Base-by-base conservation (phyloP, 23 tunicate genomes). In the Styela clava region DNA sequence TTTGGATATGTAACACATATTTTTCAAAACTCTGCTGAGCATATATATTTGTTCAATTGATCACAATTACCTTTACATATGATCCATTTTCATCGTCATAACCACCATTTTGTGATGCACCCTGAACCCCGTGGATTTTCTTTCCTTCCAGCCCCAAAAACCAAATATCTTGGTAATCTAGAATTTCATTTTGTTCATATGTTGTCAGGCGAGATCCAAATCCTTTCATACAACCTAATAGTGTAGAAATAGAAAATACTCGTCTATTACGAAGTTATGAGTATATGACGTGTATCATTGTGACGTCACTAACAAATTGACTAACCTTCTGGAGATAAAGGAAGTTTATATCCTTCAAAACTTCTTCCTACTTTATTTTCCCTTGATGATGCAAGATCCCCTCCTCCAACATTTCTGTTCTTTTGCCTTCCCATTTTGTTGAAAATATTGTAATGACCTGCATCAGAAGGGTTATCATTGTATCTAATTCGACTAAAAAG, bases 61-160 rank as follows among this genome's bases (percentile, higher is more conserved):
- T 44, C 12, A 44, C 56, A 5, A 5, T 44, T 44, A 91, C 97
- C 86, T 94, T 94, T 2, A 94, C 80, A 65, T 94, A 94, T 22
- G 94, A 88, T 19, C 99, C 99, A 68, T 85, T 94, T 0, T 88
- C 99, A 69, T 94, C 99, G 52, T 94, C 99, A 69, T 88, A 94
- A 29, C 95, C 99, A 81, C 87, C 85, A 84, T 94, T 89, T 35
- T 94, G 95, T 24, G 88, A 68, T 25, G 93, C 93, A 3, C 98
- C 98, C 29, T 91, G 88, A 27, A 87, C 93, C 77, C 93, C 98
- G 71, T 94, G 92, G 7, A 94, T 64, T 64, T 94, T 94, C 69
- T 88, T 88, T 0, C 90, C 94, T 7, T 94, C 94, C 78, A 83
- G 28, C 16, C 99, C 99, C 25, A 94, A 83, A 74, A 94, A 94